Evolutionary conservation across 1,140 invertebrate species (phyloP), one percentile per base, ranked within the genome.

Genomic region (Ceratosolen solmsi): DNA sequence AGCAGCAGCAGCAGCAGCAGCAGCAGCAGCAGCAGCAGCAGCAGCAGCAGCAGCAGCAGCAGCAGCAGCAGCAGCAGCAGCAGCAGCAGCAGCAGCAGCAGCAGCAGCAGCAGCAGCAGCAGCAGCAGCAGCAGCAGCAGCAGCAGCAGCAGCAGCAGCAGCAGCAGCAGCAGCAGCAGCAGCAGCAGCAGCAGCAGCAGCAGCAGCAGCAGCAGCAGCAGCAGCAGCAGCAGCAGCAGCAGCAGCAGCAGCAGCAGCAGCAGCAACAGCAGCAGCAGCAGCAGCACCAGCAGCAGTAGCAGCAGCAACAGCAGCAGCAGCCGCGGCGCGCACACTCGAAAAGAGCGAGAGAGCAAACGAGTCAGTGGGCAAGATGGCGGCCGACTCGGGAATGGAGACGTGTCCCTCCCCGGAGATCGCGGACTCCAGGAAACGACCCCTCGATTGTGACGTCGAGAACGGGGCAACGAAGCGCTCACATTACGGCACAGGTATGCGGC

Each of bases 401-500:
- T 95, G 94, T 93, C 94, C 95, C 88, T 95, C 95, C 92, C 95
- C 95, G 92, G 95, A 95, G 92, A 95, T 95, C 89, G 93, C 94
- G 89, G 95, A 95, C 93, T 95, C 95, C 88, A 94, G 96, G 92
- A 97, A 97, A 94, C 94, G 96, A 90, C 96, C 96, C 82, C 93
- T 96, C 87, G 96, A 97, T 92, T 94, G 94, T 86, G 96, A 97
- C 92, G 94, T 94, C 86, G 96, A 97, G 91, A 96, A 96, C 93
- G 96, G 95, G 86, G 94, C 96, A 86, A 95, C 96, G 84, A 97
- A 97, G 92, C 94, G 96, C 91, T 97, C 96, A 83, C 96, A 97
- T 92, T 96, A 96, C 92, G 96, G 95, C 89, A 94, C 95, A 94
- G 96, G 96, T 97, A 93, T 93, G 91, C 92, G 76, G 27, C 9